Conservation (phyloP, 2,113 vertebrate genomes). For the Sceloporus tristichus region DNA sequence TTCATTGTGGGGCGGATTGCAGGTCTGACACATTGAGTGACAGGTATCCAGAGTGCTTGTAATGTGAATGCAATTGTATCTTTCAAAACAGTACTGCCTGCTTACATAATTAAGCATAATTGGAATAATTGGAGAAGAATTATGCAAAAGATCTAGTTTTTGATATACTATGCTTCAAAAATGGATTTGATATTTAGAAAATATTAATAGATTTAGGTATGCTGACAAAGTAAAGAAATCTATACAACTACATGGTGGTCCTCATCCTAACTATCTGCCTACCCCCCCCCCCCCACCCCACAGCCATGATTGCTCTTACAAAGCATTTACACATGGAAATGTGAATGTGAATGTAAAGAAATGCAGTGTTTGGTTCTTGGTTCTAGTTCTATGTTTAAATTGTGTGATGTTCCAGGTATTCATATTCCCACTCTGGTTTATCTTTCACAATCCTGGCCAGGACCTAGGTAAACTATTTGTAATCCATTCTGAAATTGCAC, state of each 20-base stretch:
- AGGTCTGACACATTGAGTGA: conserved; percentile 63
- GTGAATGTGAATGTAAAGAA: background rate
- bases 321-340: background rate
- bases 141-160: conserved; percentile 49
- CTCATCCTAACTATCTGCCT: background rate
- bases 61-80: conserved; percentile 11
- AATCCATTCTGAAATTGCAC: background rate
- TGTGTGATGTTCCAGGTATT: background rate
- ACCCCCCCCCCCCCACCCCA: background rate
- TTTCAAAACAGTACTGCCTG: conserved; percentile 73
- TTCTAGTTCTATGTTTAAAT: background rate
- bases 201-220: background rate
- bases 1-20: conserved; percentile 49
- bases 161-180: conserved; percentile 9
- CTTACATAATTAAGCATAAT: conserved; percentile 71
- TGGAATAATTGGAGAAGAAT: conserved; percentile 60
- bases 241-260: background rate
- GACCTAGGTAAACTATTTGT: background rate
- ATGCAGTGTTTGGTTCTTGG: too few species aligned
- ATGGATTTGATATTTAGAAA: conserved; percentile 18
- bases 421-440: background rate
- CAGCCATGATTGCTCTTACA: background rate
- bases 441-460: background rate
- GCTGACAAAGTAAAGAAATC: background rate
- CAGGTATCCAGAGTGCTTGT: conserved; percentile 56